These are phyloP conservation scores for Drosophila rufa DNA, from an alignment of 1,140 invertebrate genomes.

Conservation along the genomic window DNA sequence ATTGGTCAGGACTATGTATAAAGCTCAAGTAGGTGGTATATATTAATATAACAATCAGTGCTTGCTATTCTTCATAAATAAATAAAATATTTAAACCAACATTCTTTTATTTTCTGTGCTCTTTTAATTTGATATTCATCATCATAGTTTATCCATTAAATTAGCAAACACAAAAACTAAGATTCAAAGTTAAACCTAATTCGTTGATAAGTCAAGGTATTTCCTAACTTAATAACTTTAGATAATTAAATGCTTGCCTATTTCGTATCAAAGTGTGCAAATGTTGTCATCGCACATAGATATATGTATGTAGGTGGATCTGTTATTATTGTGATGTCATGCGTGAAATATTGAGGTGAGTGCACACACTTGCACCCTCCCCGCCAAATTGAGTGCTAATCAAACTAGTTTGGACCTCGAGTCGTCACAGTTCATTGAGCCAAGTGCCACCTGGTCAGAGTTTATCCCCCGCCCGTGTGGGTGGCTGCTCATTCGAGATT, in stretches of 20 bases:
- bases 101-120: neutral
- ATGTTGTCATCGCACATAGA: slow-evolving; percentile 4
- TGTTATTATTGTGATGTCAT: slow-evolving; percentile 68
- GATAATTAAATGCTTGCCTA: slow-evolving; percentile 8
- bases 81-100: neutral
- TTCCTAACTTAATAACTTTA: neutral
- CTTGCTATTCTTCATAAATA: neutral
- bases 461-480: slow-evolving; percentile 1
- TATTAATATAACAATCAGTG: neutral
- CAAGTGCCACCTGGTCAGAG: slow-evolving; percentile 55
- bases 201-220: neutral
- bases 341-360: slow-evolving; percentile 74
- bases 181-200: too few species aligned
- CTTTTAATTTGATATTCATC: neutral
- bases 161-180: too few species aligned
- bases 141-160: too few species aligned
- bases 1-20: neutral
- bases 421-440: slow-evolving; percentile 71
- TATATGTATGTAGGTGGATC: slow-evolving; percentile 3
- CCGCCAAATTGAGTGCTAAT: slow-evolving; percentile 54
- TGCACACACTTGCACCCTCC: slow-evolving; percentile 51
- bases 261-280: neutral
- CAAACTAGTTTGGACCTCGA: slow-evolving; percentile 60
- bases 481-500: neutral
- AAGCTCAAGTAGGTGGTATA: neutral